Percentiles rank a stretch among this genome's conserved stretches.
phyloP scores from a whole-genome alignment of 2,888 invertebrate species.

The Drosophila mercatorum region DNA sequence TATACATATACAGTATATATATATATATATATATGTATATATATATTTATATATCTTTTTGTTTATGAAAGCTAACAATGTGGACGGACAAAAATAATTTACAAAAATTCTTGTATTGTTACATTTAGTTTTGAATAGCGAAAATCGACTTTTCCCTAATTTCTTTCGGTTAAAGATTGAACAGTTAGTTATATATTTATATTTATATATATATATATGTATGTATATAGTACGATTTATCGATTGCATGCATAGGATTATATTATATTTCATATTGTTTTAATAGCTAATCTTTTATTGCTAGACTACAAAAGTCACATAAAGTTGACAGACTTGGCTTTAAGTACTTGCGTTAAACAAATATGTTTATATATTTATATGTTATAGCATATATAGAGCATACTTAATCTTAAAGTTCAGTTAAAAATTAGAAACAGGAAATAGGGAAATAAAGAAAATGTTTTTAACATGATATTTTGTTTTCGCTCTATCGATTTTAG shows the following conservation, averaged over 20 bases:
- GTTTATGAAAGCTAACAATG: slow-evolving; percentile 83
- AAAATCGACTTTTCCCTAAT: slow-evolving; percentile 27
- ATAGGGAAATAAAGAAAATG: slow-evolving; percentile 23
- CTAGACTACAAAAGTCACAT: slow-evolving; percentile 63
- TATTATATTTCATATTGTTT: slow-evolving; percentile 18
- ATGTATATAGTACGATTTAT: slow-evolving; percentile 25
- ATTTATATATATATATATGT: slow-evolving; percentile 12
- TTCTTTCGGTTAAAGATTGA: slow-evolving; percentile 28
- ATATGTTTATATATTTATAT: slow-evolving; percentile 10
- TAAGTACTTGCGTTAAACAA: slow-evolving; percentile 63
- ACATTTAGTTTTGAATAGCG: slow-evolving; percentile 58
- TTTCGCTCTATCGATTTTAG: slow-evolving; percentile 65
- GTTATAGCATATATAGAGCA: slow-evolving; percentile 28
- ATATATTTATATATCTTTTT: slow-evolving; percentile 54
- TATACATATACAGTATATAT: slow-evolving; percentile 14
- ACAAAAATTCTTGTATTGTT: slow-evolving; percentile 81
- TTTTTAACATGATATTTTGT: slow-evolving; percentile 64
- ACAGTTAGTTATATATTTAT: slow-evolving; percentile 37
- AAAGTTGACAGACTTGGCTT: slow-evolving; percentile 58
- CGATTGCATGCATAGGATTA: slow-evolving; percentile 38
- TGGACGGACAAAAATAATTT: slow-evolving; percentile 85
- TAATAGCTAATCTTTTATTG: slow-evolving; percentile 46
- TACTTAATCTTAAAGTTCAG: slow-evolving; percentile 11
- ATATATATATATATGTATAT: slow-evolving; percentile 33
- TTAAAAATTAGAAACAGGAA: slow-evolving; percentile 41